Base-by-base conservation (phyloP, 2,113 vertebrate genomes). In the Siniperca chuatsi region DNA sequence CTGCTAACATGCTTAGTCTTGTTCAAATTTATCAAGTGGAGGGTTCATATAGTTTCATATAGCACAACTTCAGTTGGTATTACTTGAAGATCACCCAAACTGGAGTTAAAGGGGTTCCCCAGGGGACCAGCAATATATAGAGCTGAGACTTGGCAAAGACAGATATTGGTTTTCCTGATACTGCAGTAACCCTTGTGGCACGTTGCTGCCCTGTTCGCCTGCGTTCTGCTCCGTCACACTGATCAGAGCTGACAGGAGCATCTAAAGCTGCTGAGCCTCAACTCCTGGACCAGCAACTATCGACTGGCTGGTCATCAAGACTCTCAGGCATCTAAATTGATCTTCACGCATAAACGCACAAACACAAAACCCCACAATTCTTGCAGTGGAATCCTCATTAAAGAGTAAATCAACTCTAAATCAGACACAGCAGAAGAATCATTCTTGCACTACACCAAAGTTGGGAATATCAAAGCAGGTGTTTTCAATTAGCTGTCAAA, bases 211-310 rank as follows among this genome's bases (percentile, higher is more conserved):
- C 67, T 57, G 72, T 40, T 74, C 16, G 42, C 75, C 48, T 42
- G 55, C 10, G 23, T 89, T 92, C 88, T 85, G 89, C 89, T 91
- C 70, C 87, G 75, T 90, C 79, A 81, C 83, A 29, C 84, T 90
- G 89, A 93, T 90, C 62, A 25, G 79, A 89, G 52, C 85, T 81
- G 87, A 90, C 92, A 85, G 86, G 52, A 80, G 80, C 78, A 80
- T 86, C 79, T 67, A 25, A 66, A 87, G 88, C 88, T 82, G 82
- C 82, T 35, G 84, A 85, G 86, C 40, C 77, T 70, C 77, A 2
- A 33, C 72, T 80, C 65, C 72, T 75, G 67, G 29, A 60, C 79
- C 60, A 18, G 75, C 60, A 29, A 13, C 62, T 67, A 80, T 88
- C 16, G 57, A 88, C 87, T 66, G 69, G 50, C 29, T 64, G 80